Conservation (phyloP, 2,113 vertebrate genomes). For the Scartelaos histophorus region DNA sequence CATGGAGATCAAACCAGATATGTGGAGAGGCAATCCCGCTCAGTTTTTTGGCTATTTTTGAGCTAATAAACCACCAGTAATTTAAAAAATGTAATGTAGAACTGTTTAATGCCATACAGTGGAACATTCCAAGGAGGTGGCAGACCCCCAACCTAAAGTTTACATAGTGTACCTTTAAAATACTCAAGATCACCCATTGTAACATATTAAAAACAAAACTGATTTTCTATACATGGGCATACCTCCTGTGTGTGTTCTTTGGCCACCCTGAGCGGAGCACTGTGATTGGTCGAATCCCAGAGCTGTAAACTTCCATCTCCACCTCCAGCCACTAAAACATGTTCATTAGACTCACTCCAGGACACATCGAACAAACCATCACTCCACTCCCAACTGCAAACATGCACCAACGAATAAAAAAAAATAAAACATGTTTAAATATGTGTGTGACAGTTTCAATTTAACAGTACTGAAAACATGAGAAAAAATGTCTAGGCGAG, state of each 20-base stretch:
- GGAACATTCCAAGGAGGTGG: too few species aligned
- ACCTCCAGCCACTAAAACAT: conserved; percentile 86
- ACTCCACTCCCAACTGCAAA: conserved; percentile 90
- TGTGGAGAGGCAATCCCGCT: too few species aligned
- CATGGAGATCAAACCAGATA: too few species aligned
- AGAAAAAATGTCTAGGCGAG: neutral
- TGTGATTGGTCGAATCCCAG: conserved; percentile 88
- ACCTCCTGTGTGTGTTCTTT: conserved; percentile 93
- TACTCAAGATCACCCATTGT: neutral
- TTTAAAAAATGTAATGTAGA: too few species aligned
- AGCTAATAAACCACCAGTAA: too few species aligned
- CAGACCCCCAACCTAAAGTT: too few species aligned
- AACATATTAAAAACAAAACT: neutral
- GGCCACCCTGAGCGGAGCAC: conserved; percentile 83
- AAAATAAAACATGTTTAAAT: neutral
- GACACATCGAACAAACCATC: conserved; percentile 93
- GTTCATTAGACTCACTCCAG: conserved; percentile 94
- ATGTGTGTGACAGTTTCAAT: too few species aligned
- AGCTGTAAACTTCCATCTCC: conserved; percentile 93
- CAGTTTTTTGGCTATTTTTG: neutral
- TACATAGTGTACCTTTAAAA: neutral
- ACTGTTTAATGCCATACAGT: too few species aligned
- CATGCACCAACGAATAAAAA: neutral
- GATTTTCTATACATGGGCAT: neutral
- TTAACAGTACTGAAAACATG: neutral